Conservation (phyloP, 2,113 vertebrate genomes). For the Gulo gulo region DNA sequence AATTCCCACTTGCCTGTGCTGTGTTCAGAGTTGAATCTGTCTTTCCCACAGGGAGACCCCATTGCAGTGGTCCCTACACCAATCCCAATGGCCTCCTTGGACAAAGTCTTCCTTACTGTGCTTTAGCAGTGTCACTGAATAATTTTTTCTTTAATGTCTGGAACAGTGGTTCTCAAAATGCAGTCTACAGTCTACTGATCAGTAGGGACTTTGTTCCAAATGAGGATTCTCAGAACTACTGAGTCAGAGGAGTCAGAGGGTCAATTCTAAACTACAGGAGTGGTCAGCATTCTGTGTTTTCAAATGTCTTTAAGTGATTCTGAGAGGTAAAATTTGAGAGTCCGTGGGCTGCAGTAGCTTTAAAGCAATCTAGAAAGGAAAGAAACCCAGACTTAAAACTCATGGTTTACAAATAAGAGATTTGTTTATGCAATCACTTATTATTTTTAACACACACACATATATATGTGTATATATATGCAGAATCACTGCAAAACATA, state of each 20-base stretch:
- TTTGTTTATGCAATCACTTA: slow-evolving; percentile 56
- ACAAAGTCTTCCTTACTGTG: not conserved
- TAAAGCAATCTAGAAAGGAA: slow-evolving; percentile 20
- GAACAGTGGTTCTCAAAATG: not conserved
- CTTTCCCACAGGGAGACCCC: not conserved
- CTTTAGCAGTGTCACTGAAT: not conserved
- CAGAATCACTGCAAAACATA: slow-evolving; percentile 55
- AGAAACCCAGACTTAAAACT: slow-evolving; percentile 25
- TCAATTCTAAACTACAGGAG: not conserved
- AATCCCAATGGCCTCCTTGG: not conserved
- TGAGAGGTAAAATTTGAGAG: not conserved
- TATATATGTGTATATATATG: slow-evolving; percentile 24
- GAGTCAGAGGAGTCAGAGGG: not conserved
- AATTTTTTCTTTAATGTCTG: not conserved
- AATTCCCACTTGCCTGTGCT: not conserved
- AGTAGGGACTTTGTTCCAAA: not conserved
- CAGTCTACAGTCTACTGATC: too few relatives aligned
- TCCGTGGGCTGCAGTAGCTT: not conserved
- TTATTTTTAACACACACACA: slow-evolving; percentile 50
- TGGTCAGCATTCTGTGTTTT: not conserved
- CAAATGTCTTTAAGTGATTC: not conserved
- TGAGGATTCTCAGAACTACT: not conserved
- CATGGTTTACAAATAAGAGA: slow-evolving; percentile 41
- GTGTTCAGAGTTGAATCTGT: not conserved
- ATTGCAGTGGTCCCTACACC: not conserved